Base-by-base conservation (phyloP, 2,113 vertebrate species). In the Donacobius atricapilla region DNA sequence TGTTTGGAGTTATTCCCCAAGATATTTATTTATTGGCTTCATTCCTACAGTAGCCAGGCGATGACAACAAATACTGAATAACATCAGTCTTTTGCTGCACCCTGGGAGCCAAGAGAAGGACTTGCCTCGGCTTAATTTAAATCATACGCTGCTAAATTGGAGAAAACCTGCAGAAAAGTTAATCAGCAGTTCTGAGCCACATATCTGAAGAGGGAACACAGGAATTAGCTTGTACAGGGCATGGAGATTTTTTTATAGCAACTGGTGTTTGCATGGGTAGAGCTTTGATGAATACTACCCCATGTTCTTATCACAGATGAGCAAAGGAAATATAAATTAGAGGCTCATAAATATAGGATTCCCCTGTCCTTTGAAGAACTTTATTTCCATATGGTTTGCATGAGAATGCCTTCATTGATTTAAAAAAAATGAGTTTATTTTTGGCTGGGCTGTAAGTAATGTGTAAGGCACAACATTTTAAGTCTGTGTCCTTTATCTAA, bases 281-380 rank as follows among this genome's bases (percentile, higher is more conserved):
- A 51, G 77, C 90, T 97, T 91, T 95, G 86, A 88, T 95, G 86
- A 94, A 72, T 90, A 56, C 64, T 72, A 22, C 50, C 35, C 66
- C 33, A 6, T 82, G 64, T 89, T 90, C 90, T 90, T 88, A 69
- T 87, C 93, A 73, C 54, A 61, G 53, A 91, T 31, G 89, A 97
- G 94, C 78, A 88, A 96, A 93, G 78, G 77, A 94, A 92, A 75
- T 85, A 81, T 90, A 94, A 93, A 96, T 96, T 94, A 92, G 88
- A 66, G 58, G 75, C 85, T 96, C 91, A 77, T 96, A 95, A 96
- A 94, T 96, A 63, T 0, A 68, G 94, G 82, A 91, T 90, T 85
- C 85, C 68, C 12, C 2, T 78, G 83, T 64, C 94, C 91, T 97
- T 95, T 97, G 96, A 95, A 97, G 91, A 95, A 51, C 24, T 60